Evolutionary conservation across 2,113 vertebrate species (phyloP), one percentile per base, ranked within the genome.

Genomic region (Hiodon tergisus): DNA sequence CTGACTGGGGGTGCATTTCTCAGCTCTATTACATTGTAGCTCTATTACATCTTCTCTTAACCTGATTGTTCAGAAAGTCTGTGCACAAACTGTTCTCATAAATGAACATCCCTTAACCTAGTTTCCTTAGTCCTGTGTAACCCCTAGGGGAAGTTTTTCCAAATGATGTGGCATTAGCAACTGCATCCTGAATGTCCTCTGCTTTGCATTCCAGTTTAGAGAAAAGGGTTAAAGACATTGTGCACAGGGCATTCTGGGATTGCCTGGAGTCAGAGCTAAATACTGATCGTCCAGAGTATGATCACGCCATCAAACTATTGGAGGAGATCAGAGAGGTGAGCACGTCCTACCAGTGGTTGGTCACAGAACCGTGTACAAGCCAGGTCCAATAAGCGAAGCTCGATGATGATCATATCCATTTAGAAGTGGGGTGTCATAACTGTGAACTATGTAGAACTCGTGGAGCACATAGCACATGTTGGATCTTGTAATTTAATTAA

Each of bases 241-340:
- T 97, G 57, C 95, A 96, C 84, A 93, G 95, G 80, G 95, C 94
- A 0, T 98, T 94, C 85, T 98, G 96, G 96, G 94, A 98, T 79
- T 88, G 88, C 74, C 80, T 98, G 88, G 93, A 94, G 76, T 86
- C 91, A 0, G 94, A 98, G 81, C 87, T 98, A 79, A 95, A 88
- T 6, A 88, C 93, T 51, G 93, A 97, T 79, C 96, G 95, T 47
- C 95, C 96, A 0, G 91, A 93, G 76, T 98, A 96, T 4, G 87
- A 91, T 17, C 91, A 96, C 8, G 93, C 95, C 77, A 93, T 98
- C 88, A 94, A 87, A 77, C 89, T 97, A 52, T 86, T 98, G 85
- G 94, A 93, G 83, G 96, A 98, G 86, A 97, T 98, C 83, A 91
- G 88, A 90, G 95, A 96, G 93, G 96, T 93, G 81, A 87, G 87